These are phyloP conservation scores for Philereme vetulata DNA, from an alignment of 2,888 invertebrate genomes.

Conservation along the genomic window DNA sequence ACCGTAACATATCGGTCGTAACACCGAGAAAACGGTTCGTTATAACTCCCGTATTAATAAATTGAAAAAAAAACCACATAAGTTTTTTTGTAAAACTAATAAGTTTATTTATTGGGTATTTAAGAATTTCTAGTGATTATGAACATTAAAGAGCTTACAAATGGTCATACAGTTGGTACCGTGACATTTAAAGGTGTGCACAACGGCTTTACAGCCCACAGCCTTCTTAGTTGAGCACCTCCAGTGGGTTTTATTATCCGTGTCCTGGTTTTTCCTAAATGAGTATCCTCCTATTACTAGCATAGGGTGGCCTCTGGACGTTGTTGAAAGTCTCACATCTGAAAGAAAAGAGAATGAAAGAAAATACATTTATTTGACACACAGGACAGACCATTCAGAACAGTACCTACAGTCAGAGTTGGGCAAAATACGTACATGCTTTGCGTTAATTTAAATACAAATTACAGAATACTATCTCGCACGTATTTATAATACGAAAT, in stretches of 20 bases:
- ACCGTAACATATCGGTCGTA: too few relatives aligned
- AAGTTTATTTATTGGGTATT: constrained; percentile 1
- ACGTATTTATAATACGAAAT: too few relatives aligned
- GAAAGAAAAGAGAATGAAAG: not conserved
- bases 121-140: constrained; percentile 9
- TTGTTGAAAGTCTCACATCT: not conserved
- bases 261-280: constrained; percentile 4
- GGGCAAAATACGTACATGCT: too few relatives aligned
- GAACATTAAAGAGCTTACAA: not conserved
- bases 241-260: constrained; percentile 1
- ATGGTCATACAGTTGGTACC: not conserved
- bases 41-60: not conserved
- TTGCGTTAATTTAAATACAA: too few relatives aligned
- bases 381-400: too few relatives aligned
- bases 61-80: too few relatives aligned
- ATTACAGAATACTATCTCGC: too few relatives aligned
- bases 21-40: too few relatives aligned
- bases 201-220: constrained; percentile 37
- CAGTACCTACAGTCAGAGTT: too few relatives aligned
- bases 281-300: constrained; percentile 4
- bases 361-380: too few relatives aligned
- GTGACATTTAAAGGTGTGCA: constrained; percentile 25
- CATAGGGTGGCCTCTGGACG: not conserved
- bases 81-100: constrained; percentile 2
- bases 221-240: not conserved